These are phyloP conservation scores for Rhynchonycteris naso DNA, from an alignment of 2,797 vertebrate genomes.

Conservation along the genomic window DNA sequence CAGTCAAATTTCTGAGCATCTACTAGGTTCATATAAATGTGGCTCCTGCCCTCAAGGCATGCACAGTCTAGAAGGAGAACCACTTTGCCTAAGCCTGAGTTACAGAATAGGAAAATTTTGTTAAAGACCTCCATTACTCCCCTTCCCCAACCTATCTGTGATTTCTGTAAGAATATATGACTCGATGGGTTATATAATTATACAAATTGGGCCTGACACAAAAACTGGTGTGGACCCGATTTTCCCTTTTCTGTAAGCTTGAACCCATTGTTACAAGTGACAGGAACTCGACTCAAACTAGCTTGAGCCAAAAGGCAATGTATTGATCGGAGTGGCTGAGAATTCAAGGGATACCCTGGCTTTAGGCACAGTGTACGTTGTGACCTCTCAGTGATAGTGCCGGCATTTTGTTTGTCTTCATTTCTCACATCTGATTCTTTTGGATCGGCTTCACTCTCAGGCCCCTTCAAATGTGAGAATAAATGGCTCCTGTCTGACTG, in stretches of 20 bases:
- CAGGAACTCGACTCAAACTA: not conserved
- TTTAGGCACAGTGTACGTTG: not conserved
- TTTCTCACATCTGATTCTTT: not conserved
- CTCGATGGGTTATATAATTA: not conserved
- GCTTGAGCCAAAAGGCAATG: not conserved
- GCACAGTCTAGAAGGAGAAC: not conserved
- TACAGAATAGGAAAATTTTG: not conserved
- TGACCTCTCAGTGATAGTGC: not conserved
- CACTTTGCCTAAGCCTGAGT: not conserved
- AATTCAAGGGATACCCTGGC: not conserved
- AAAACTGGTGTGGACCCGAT: not conserved
- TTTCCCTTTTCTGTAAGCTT: not conserved
- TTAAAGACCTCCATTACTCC: not conserved
- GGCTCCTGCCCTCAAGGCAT: not conserved
- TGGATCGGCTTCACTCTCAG: not conserved
- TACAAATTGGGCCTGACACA: not conserved
- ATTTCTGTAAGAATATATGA: not conserved
- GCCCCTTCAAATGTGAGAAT: not conserved
- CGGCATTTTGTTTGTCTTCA: not conserved
- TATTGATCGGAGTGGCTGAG: not conserved
- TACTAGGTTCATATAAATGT: not conserved
- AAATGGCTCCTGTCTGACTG: no score
- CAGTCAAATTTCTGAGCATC: not conserved
- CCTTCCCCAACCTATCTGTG: not conserved
- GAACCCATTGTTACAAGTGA: not conserved